Base-by-base conservation (phyloP, 2,113 vertebrate genomes). In the Lonchura striata region DNA sequence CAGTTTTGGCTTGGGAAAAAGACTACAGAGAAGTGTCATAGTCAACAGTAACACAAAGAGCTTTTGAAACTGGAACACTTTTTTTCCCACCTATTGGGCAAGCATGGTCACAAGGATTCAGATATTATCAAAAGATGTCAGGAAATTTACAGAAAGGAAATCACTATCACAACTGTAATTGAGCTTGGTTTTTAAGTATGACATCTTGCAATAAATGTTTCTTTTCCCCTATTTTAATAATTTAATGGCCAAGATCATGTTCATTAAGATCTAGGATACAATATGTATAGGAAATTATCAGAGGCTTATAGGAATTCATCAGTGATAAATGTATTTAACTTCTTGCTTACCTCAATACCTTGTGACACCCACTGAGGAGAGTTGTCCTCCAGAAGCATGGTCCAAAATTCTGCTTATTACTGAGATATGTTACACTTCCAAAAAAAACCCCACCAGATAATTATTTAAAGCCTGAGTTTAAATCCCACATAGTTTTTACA, bases 131-230 rank as follows among this genome's bases (percentile, higher is more conserved):
- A 46, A 69, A 83, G n/a, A 49, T 24, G 77, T 28, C 4, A 74
- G 25, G 23, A 91, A 81, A 83, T n/a, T 77, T 4, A 66, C 2
- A 3, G 63, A 44, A 25, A 77, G 18, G 20, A 86, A 57, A 77
- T 12, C 28, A 39, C 11, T 49, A 18, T 37, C 52, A 50, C 4
- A 57, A 44, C 6, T 28, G 10, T 13, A 68, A 68, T 2, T 44
- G 17, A 22, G 6, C 37, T 54, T 49, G 21, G 12, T 15, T 53
- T 70, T 79, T 21, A 79, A 71, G 23, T 37, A 31, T 28, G 33
- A 2, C 15, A 41, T 14, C 25, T 52, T 27, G 17, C 22, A 49
- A 60, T 64, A 5, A 57, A 41, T 1, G 0, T 2, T 13, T 31
- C 6, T 76, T 39, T 57, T 6, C 7, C 9, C 9, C 7, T 37